phyloP scores from a whole-genome alignment of 2,113 vertebrate species.

The Aegotheles bennettii region DNA sequence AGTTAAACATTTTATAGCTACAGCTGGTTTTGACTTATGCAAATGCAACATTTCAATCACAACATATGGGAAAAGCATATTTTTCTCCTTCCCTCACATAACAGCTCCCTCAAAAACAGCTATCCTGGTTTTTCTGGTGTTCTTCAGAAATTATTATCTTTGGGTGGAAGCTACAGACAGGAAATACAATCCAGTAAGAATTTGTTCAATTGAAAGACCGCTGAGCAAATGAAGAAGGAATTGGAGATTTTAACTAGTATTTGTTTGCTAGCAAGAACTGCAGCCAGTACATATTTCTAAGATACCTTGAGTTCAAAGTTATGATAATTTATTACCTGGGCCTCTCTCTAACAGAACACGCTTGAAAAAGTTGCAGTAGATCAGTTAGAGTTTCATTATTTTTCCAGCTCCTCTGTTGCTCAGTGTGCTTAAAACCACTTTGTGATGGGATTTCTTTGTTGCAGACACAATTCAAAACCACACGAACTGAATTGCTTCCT shows the following conservation, averaged over 20 bases:
- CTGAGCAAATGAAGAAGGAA: not conserved
- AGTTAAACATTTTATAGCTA: conserved; percentile 49
- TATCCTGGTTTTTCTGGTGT: not conserved
- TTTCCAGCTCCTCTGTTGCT: not conserved
- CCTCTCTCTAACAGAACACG: not conserved
- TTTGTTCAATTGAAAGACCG: not conserved
- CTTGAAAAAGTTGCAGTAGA: not conserved
- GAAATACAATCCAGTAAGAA: not conserved
- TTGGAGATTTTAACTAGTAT: not conserved
- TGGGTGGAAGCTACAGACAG: not conserved
- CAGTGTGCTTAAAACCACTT: not conserved
- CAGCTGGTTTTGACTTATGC: conserved; percentile 59
- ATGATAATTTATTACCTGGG: not conserved
- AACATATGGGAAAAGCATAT: conserved; percentile 45
- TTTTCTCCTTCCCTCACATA: not conserved
- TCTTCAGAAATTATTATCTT: not conserved
- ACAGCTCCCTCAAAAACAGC: conserved; percentile 6
- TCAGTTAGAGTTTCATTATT: not conserved
- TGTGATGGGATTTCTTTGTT: not conserved
- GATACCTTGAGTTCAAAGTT: not conserved
- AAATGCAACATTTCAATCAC: conserved; percentile 57
- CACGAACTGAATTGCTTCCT: not conserved
- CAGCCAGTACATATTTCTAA: not conserved
- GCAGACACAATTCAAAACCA: not conserved
- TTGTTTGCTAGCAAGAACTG: not conserved